Conservation (phyloP, 1,140 invertebrate genomes). For the Drosophila pruinosa region DNA sequence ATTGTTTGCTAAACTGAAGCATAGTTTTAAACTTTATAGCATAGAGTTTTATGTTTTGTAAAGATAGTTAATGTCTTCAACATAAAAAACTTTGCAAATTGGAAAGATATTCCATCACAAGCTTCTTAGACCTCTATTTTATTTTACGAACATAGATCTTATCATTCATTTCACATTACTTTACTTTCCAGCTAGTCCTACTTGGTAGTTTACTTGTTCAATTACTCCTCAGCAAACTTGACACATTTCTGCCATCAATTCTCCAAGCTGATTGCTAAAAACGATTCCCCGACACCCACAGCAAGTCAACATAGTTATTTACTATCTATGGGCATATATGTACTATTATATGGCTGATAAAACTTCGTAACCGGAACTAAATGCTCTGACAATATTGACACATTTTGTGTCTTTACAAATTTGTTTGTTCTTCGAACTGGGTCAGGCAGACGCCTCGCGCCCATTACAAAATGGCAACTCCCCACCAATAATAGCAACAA, state of each 20-base stretch:
- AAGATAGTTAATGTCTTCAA: no score
- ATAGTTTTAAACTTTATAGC: no score
- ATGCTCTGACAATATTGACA: slow-evolving; percentile 69
- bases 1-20: no score
- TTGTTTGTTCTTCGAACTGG: slow-evolving; percentile 72
- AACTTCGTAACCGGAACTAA: slow-evolving; percentile 72
- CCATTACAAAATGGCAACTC: slow-evolving; percentile 4
- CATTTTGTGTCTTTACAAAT: slow-evolving; percentile 66
- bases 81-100: no score
- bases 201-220: not conserved
- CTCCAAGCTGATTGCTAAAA: not conserved
- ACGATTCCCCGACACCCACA: slow-evolving; percentile 2
- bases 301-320: slow-evolving; percentile 19
- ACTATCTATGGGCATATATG: slow-evolving; percentile 4
- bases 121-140: no score
- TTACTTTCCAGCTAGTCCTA: not conserved
- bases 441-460: slow-evolving; percentile 44
- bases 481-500: slow-evolving; percentile 17
- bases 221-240: not conserved
- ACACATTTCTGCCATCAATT: slow-evolving; percentile 12
- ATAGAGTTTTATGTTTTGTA: no score
- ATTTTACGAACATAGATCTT: not conserved
- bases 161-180: not conserved
- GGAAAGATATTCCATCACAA: no score
- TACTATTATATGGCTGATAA: slow-evolving; percentile 34